Percentiles rank a stretch among this genome's conserved stretches.
Evolutionary conservation across 2,888 invertebrate genomes (phyloP).

Genomic region (Iselma pallidipennis): DNA sequence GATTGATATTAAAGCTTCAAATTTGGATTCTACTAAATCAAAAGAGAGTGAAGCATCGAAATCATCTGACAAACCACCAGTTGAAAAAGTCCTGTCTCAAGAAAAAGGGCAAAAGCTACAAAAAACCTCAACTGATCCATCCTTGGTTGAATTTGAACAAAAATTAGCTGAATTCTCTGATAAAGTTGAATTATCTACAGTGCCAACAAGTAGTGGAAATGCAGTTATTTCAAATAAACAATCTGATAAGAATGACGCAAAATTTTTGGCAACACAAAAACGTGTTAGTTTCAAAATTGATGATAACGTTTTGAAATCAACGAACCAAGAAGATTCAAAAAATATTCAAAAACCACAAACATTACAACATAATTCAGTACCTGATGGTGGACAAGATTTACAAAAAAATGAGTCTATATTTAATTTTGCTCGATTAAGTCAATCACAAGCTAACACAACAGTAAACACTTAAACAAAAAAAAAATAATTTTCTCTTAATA

Average conservation of each 20-base stretch:
- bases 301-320: neutral
- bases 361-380: neutral
- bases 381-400: neutral
- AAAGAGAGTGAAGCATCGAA: neutral
- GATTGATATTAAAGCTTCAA: neutral
- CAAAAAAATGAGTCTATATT: neutral
- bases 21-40: neutral
- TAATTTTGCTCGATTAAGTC: neutral
- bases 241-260: neutral
- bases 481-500: neutral
- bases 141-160: neutral
- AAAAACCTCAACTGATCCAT: neutral
- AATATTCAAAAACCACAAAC: neutral
- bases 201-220: neutral
- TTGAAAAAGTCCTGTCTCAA: neutral
- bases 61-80: neutral
- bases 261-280: neutral
- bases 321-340: neutral
- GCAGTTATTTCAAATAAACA: neutral
- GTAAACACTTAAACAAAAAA: neutral
- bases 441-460: neutral
- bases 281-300: neutral
- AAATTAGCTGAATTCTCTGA: neutral
- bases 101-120: neutral
- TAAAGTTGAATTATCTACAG: neutral